phyloP scores from a whole-genome alignment of 2,113 vertebrate genomes.

The Pelmatolapia mariae region DNA sequence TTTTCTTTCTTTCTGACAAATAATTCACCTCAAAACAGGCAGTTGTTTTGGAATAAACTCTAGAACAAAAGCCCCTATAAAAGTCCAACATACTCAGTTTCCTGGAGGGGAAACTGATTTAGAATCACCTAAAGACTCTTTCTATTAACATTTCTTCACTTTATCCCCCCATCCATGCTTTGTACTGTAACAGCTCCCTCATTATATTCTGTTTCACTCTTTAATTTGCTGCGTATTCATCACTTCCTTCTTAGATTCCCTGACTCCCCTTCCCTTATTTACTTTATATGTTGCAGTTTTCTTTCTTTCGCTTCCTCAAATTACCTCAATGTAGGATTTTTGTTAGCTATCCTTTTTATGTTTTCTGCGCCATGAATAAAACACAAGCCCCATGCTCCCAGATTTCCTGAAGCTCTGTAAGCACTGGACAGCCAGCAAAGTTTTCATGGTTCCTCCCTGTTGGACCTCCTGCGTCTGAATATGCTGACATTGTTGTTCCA shows the following conservation, averaged over 20 bases:
- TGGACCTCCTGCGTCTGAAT: not conserved
- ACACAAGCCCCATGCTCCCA: not conserved
- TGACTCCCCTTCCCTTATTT: not conserved
- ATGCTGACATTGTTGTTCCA: slow-evolving; percentile 48
- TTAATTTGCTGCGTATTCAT: not conserved
- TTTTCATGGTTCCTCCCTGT: slow-evolving; percentile 9
- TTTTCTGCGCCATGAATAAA: slow-evolving; percentile 57
- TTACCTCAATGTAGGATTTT: not conserved
- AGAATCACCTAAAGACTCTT: not conserved
- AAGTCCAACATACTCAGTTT: not conserved
- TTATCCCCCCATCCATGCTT: not conserved
- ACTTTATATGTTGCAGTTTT: not conserved
- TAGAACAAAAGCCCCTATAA: not conserved
- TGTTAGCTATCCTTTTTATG: slow-evolving; percentile 1
- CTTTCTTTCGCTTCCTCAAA: not conserved
- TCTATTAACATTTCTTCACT: not conserved
- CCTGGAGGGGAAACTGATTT: not conserved
- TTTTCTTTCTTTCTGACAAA: not conserved
- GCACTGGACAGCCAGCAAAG: slow-evolving; percentile 4
- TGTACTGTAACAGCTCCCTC: not conserved
- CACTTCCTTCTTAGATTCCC: not conserved
- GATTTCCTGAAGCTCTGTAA: slow-evolving; percentile 27
- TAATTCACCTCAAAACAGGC: not conserved
- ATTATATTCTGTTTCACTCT: not conserved
- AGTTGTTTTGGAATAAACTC: not conserved